These are phyloP conservation scores for Trichomalopsis sarcophagae DNA, from an alignment of 1,140 invertebrate species.

Conservation along the genomic window DNA sequence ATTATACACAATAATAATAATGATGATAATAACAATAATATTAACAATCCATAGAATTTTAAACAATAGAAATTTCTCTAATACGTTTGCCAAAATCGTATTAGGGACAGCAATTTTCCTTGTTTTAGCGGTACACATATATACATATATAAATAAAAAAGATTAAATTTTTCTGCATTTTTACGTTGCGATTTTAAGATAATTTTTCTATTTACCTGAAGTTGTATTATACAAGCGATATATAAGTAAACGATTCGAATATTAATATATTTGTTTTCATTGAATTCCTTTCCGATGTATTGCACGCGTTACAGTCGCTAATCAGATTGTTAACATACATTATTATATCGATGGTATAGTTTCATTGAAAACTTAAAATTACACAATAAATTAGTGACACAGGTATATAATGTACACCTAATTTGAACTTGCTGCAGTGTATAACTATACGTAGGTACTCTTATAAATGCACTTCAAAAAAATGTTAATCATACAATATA, in stretches of 20 bases:
- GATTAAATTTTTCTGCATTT: neutral
- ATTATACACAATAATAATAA: neutral
- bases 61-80: neutral
- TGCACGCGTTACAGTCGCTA: neutral
- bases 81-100: too few relatives aligned
- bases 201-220: neutral
- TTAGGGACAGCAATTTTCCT: too few relatives aligned
- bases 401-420: too few relatives aligned
- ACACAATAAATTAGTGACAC: too few relatives aligned
- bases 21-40: neutral
- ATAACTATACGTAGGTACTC: too few relatives aligned
- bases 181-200: neutral
- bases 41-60: neutral
- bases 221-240: neutral
- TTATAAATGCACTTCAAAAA: too few relatives aligned
- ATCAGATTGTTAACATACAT: too few relatives aligned
- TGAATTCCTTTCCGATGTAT: neutral
- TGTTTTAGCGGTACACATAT: neutral
- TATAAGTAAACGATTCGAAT: neutral
- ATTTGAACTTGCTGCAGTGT: too few relatives aligned
- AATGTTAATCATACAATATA: too few relatives aligned
- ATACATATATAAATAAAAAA: neutral
- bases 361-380: too few relatives aligned
- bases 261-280: neutral
- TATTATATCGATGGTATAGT: too few relatives aligned